A percentile compares a stretch with the other conserved stretches of the same genome.
These are phyloP conservation scores for Dipodomys spectabilis DNA, from an alignment of 2,113 vertebrate species.

Conservation along the genomic window DNA sequence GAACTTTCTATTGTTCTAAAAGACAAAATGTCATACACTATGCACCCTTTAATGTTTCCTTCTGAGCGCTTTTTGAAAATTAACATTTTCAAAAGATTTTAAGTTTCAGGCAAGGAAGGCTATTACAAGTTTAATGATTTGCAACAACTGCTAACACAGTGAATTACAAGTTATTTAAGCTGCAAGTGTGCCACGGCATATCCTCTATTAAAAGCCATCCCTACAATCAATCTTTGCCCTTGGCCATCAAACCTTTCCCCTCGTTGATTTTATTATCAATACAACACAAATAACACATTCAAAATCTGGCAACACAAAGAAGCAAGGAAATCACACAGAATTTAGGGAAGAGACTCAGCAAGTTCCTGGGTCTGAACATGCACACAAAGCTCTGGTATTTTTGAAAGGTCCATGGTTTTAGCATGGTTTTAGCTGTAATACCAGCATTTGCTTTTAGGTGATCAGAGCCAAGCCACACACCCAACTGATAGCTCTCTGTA, in stretches of 20 bases:
- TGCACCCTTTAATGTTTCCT: neutral
- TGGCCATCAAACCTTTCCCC: neutral
- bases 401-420: neutral
- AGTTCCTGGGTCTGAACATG: neutral
- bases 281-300: conserved; percentile 41
- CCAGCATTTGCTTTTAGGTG: conserved; percentile 44
- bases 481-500: conserved; percentile 48
- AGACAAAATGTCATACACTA: neutral
- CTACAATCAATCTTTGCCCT: neutral
- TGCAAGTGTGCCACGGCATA: neutral
- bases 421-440: conserved; percentile 28
- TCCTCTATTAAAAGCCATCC: neutral
- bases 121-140: conserved; percentile 45
- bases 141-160: conserved; percentile 10
- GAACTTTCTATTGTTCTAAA: neutral
- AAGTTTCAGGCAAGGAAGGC: conserved; percentile 1
- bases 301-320: conserved; percentile 29
- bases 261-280: conserved; percentile 28
- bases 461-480: conserved; percentile 41
- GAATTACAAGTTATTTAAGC: conserved; percentile 25
- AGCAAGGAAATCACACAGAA: neutral
- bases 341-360: neutral
- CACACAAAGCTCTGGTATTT: neutral
- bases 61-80: too few species aligned
- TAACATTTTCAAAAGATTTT: conserved; percentile 42